These are phyloP conservation scores for Rhingia campestris DNA, from an alignment of 2,888 invertebrate genomes.

Conservation along the genomic window DNA sequence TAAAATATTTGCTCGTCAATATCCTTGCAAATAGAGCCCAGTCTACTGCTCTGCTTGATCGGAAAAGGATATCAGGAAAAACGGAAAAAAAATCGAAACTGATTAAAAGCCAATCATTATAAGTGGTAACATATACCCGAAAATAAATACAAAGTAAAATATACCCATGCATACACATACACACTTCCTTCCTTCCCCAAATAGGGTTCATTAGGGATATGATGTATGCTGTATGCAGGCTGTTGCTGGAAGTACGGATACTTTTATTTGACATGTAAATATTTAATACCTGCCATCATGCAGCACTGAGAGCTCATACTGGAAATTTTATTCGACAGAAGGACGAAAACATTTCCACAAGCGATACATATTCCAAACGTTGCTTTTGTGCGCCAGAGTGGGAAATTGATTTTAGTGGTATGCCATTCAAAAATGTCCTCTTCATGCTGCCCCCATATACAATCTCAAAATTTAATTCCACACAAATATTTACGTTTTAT, in stretches of 20 bases:
- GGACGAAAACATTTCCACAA: slow-evolving; percentile 1
- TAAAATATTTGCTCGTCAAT: slow-evolving; percentile 57
- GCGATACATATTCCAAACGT: slow-evolving; percentile 14
- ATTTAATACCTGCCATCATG: slow-evolving; percentile 52
- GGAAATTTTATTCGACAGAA: slow-evolving; percentile 11
- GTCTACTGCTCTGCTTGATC: slow-evolving; percentile 1
- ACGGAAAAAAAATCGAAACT: slow-evolving; percentile 42
- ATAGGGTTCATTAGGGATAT: slow-evolving; percentile 42
- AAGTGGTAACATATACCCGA: slow-evolving; percentile 54
- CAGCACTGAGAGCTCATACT: background rate
- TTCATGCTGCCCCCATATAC: background rate
- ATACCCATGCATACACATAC: background rate
- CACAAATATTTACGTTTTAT: slow-evolving; percentile 21
- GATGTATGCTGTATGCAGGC: slow-evolving; percentile 49
- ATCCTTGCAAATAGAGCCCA: slow-evolving; percentile 44
- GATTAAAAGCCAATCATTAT: slow-evolving; percentile 67
- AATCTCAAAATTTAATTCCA: background rate
- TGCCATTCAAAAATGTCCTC: slow-evolving; percentile 18
- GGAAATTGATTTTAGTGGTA: slow-evolving; percentile 18
- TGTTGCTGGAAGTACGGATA: slow-evolving; percentile 55
- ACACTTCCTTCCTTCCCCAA: slow-evolving; percentile 1
- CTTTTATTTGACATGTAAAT: slow-evolving; percentile 67
- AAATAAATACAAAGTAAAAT: slow-evolving; percentile 34
- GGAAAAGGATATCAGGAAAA: slow-evolving; percentile 33
- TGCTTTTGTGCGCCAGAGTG: background rate